Evolutionary conservation across 2,113 vertebrate genomes (phyloP), one percentile per base, ranked within the genome.

Genomic region (Chaetorhynchus papuensis): DNA sequence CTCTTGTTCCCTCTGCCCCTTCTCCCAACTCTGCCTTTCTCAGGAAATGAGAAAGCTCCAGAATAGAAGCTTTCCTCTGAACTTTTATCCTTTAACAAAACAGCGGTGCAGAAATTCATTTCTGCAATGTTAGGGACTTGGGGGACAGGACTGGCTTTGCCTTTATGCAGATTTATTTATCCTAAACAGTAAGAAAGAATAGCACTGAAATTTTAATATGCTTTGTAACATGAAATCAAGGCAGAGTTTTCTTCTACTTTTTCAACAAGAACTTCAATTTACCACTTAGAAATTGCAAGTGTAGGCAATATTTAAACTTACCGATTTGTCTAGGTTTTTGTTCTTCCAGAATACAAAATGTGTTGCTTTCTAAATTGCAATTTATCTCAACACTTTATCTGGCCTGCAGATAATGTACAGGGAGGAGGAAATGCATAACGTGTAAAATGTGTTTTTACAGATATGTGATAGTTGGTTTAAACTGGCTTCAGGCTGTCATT

Each of bases 401-500:
- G 75, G 68, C 30, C 18, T 50, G 24, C 54, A 61, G 35, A 13
- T 82, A 56, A 7, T 63, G 50, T 37, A 64, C 2, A 27, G 4
- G 17, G 22, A 13, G 10, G 10, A 7, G 7, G 2, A 69, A 78
- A 70, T 78, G 17, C 35, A 21, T 94, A 68, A 83, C 28, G 6
- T 89, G 33, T 89, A 39, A 93, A 94, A 90, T 89, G 9, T 83
- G 31, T 93, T 93, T n/a, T 97, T 98, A 75, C 98, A 99, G 99
- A 72, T 99, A 99, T 35, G 97, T 99, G 44, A 97, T 98, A 85
- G 98, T 98, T 96, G 99, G 98, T 90, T 98, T 99, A 94, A 98
- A 98, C 90, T 99, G 99, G 99, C 98, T 99, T 83, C 97, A 98
- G 95, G 98, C 99, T 88, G 98, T 99, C 96, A 97, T 99, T 97